Conservation (phyloP, 1,140 invertebrate species). For the Drosophila suzukii region DNA sequence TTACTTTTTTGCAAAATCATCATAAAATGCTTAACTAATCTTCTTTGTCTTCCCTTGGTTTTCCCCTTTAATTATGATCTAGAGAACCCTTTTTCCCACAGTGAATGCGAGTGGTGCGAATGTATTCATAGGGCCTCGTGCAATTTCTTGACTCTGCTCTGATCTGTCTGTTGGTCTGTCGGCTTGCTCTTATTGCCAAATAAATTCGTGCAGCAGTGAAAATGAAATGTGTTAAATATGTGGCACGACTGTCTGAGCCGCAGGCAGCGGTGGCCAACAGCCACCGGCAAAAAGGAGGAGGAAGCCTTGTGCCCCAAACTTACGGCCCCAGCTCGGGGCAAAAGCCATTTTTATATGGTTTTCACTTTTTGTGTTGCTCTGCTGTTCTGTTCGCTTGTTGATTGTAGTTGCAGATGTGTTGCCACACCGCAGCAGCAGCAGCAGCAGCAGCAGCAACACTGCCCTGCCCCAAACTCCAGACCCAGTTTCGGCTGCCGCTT, state of each 20-base stretch:
- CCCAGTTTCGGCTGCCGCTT: conserved; percentile 44
- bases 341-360: conserved; percentile 65
- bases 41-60: no score
- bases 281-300: conserved; percentile 25
- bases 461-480: conserved; percentile 43
- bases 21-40: no score
- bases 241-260: conserved; percentile 59
- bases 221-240: conserved; percentile 82
- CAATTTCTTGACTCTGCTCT: conserved; percentile 63
- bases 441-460: conserved; percentile 31
- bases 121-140: conserved; percentile 67
- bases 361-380: conserved; percentile 60
- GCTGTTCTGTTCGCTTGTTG: conserved; percentile 41
- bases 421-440: conserved; percentile 21
- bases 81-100: conserved; percentile 18
- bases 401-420: conserved; percentile 62
- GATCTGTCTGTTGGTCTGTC: conserved; percentile 43
- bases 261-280: conserved; percentile 35
- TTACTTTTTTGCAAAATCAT: no score
- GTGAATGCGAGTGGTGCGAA: conserved; percentile 23
- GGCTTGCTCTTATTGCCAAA: conserved; percentile 76
- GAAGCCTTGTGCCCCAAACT: conserved; percentile 57
- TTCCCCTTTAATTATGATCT: neutral
- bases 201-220: conserved; percentile 80
- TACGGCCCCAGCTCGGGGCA: conserved; percentile 34